Evolutionary conservation across 2,797 vertebrate species (phyloP).

Genomic region (Enteromius argenteus): DNA sequence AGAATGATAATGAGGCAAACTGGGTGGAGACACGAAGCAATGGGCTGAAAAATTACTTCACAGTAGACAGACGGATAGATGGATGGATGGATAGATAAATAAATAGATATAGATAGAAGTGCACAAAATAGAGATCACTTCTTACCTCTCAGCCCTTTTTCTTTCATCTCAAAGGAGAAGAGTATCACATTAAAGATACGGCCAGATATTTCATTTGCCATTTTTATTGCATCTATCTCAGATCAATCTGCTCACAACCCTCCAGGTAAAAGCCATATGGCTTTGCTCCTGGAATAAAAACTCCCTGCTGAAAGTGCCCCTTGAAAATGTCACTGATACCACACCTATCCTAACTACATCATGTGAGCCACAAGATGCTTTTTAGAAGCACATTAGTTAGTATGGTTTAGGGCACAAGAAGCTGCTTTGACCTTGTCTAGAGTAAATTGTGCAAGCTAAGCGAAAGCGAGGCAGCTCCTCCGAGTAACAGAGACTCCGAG

Average conservation of each 20-base stretch:
- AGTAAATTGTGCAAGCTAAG: slow-evolving; percentile 40
- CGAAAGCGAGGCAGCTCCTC: slow-evolving; percentile 24
- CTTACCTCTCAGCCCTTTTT: slow-evolving; percentile 55
- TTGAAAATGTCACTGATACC: slow-evolving; percentile 71
- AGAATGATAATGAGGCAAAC: slow-evolving; percentile 31
- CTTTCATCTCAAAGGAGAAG: slow-evolving; percentile 59
- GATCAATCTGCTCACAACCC: slow-evolving; percentile 79
- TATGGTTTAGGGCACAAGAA: slow-evolving; percentile 29
- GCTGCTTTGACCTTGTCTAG: slow-evolving; percentile 55
- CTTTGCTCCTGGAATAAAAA: slow-evolving; percentile 59
- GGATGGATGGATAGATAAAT: neutral
- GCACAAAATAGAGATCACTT: neutral
- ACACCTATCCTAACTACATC: slow-evolving; percentile 33
- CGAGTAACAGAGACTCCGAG: slow-evolving; percentile 24
- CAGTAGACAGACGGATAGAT: neutral
- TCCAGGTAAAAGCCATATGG: slow-evolving; percentile 74
- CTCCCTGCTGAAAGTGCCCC: slow-evolving; percentile 50
- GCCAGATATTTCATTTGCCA: slow-evolving; percentile 80
- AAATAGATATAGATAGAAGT: neutral
- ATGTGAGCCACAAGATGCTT: slow-evolving; percentile 6
- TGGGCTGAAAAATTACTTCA: neutral
- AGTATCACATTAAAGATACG: slow-evolving; percentile 79
- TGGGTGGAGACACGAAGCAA: slow-evolving; percentile 19
- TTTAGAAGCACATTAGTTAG: slow-evolving; percentile 50
- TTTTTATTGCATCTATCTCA: slow-evolving; percentile 83